Base-by-base conservation (phyloP, 92 coral and sea anemone genomes). In the Muricea muricata region DNA sequence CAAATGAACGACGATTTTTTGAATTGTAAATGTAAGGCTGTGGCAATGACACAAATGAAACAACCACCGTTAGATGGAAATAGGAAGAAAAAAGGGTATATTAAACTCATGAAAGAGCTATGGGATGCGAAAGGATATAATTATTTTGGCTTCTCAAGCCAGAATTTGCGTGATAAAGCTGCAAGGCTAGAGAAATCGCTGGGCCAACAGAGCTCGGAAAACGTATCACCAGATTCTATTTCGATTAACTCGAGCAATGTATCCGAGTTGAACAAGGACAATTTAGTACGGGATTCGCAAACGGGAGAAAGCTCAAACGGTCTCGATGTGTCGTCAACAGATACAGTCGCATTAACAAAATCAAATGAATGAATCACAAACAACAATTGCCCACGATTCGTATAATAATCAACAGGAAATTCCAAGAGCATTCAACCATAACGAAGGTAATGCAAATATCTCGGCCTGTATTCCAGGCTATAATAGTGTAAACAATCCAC, bases 141-240 rank as follows among this genome's bases (percentile, higher is more conserved):
- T 34, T 78, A 82, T 60, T n/a, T n/a, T n/a, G n/a, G n/a, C n/a
- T n/a, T n/a, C n/a, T n/a, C n/a, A n/a, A n/a, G n/a, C n/a, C n/a
- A 67, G 65, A 82, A 82, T 39, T 56, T 82, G 86, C 86, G 86
- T 56, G 86, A 82, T 56, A 78, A 82, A 56, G 86, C 86, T n/a
- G 86, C 86, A 82, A 82, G 81, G 20, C 58, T 82, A 57, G 65
- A 15, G 65, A 57, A 57, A 57, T 15, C 65, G 65, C 8, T 57
- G 26, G 26, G 24, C 15, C 20, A 18, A 57, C 9, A 57, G 65
- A 57, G 0, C 20, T 15, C 26, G 65, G 50, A 14, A 42, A 42
- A 42, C 50, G 14, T 14, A 14, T 42, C 50, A 42, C 7, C 50
- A 42, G 50, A 42, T 42, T 7, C 7, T 42, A 42, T 42, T 42